phyloP scores from a whole-genome alignment of 2,888 invertebrate species.

The Rotaria magnacalcarata region DNA sequence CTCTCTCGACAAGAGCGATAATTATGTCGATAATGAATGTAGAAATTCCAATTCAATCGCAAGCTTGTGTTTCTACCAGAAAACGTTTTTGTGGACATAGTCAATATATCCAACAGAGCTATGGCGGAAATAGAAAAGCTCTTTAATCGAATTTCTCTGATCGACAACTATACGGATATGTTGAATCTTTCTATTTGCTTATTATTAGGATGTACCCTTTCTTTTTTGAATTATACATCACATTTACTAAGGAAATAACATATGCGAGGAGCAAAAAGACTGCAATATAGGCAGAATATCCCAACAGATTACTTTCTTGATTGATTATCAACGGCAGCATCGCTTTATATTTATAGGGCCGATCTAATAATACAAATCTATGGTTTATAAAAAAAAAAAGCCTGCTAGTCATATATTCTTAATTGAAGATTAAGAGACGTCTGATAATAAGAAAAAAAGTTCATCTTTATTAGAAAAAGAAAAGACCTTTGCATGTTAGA shows the following conservation, averaged over 20 bases:
- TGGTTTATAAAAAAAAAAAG: background rate
- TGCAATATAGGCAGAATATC: background rate
- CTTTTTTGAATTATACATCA: background rate
- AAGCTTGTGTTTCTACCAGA: background rate
- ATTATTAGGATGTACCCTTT: background rate
- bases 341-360: constrained; percentile 1
- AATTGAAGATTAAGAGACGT: constrained; percentile 20
- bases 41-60: background rate
- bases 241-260: background rate
- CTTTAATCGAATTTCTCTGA: background rate
- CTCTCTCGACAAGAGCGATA: background rate
- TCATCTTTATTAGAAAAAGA: background rate
- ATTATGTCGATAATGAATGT: background rate
- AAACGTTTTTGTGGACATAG: background rate
- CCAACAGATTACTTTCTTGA: constrained; percentile 18
- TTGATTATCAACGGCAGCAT: constrained; percentile 10
- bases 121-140: background rate
- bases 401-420: background rate
- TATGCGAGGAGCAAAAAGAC: background rate
- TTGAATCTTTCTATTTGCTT: background rate
- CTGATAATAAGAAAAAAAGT: background rate
- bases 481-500: constrained; percentile 4
- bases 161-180: background rate
- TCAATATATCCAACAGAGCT: background rate
- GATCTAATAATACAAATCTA: constrained; percentile 16